Evolutionary conservation across 2,888 invertebrate species (phyloP), one percentile per base, ranked within the genome.

Genomic region (Zhuqinia jingwanae): DNA sequence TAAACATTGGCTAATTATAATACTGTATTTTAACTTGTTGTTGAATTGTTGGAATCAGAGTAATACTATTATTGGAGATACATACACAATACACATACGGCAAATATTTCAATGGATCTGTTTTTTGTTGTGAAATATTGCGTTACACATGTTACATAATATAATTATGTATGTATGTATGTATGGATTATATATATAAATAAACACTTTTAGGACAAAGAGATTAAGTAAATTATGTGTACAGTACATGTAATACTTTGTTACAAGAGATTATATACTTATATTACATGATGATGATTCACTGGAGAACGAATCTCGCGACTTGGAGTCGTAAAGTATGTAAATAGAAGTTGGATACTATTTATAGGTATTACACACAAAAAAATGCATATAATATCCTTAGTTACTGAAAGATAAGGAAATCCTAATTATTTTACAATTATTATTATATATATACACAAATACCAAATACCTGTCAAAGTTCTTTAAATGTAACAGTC

Each of bases 231-330:
- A 11, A 50, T 73, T 73, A 53, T 73, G 25, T 47, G 50, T 73
- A 73, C 13, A 50, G 50, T 50, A 73, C 73, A 73, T 50, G 15
- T 36, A 36, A 20, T 0, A 56, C 15, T 25, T 47, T 50, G 73
- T 73, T 73, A 73, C 73, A 27, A 50, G 73, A 73, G 73, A 73
- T 73, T 73, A 27, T 47, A 27, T 65, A 42, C 36, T 30, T 65
- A 15, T 30, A 42, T 36, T 17, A 36, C 17, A 65, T 65, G 36
- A 65, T 30, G 63, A 63, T 63, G 65, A 65, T 65, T 65, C 65
- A 65, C 65, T 65, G 65, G 65, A 65, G 65, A 65, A 65, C 17
- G 65, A 65, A 65, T 65, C 65, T 65, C 65, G 65, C 65, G 65
- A 65, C 65, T 36, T 17, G 42, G n/a, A n/a, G 30, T 60, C 60